phyloP scores from a whole-genome alignment of 2,888 invertebrate genomes.

The Calameuta pallipes region DNA sequence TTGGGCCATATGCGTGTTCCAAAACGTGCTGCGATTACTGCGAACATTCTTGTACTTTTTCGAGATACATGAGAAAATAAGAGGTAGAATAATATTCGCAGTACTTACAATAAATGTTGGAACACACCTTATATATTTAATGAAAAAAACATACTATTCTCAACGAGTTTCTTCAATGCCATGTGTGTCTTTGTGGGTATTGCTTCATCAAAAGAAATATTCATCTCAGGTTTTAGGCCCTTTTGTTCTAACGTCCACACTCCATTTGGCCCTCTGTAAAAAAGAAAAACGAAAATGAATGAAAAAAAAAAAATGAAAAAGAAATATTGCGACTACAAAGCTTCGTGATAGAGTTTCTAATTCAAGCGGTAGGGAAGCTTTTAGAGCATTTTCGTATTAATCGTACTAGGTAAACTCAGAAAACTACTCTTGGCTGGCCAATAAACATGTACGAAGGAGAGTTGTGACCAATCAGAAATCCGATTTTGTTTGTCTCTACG shows the following conservation, averaged over 20 bases:
- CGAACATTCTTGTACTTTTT: not conserved
- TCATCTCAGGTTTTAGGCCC: slow-evolving; percentile 85
- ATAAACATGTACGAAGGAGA: not conserved
- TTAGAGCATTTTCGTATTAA: not conserved
- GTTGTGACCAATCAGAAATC: not conserved
- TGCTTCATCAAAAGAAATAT: slow-evolving; percentile 91
- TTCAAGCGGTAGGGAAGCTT: not conserved
- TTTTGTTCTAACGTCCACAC: slow-evolving; percentile 96
- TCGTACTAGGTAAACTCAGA: not conserved
- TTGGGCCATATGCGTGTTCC: not conserved
- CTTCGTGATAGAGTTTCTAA: not conserved
- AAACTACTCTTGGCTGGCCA: not conserved
- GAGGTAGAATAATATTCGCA: not conserved
- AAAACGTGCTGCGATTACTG: not conserved
- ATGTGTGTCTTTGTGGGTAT: slow-evolving; percentile 93
- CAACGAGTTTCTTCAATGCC: slow-evolving; percentile 86
- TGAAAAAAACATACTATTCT: slow-evolving; percentile 63
- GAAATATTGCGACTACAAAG: not conserved
- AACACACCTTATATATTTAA: not conserved
- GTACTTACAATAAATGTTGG: not conserved
- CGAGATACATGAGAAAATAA: not conserved
- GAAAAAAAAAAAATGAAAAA: not conserved
- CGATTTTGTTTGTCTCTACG: not conserved
- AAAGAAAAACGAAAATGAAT: slow-evolving; percentile 3
- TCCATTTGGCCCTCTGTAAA: slow-evolving; percentile 86